Conservation (phyloP, 2,888 invertebrate species). For the Agrotis ipsilon region DNA sequence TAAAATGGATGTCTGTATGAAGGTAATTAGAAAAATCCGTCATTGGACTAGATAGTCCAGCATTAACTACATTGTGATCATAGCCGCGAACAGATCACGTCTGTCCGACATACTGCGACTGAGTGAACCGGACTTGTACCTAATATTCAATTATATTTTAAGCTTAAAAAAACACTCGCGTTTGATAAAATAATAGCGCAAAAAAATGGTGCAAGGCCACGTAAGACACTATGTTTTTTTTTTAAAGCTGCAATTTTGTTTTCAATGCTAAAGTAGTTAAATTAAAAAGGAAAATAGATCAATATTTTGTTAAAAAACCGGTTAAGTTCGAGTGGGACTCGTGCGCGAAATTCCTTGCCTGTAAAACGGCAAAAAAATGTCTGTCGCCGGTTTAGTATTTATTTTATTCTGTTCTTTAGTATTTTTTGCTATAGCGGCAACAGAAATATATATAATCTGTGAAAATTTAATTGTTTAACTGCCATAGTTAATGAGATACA, state of each 20-base stretch:
- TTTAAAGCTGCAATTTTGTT: neutral
- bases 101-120: constrained; percentile 28
- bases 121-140: constrained; percentile 33
- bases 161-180: constrained; percentile 15
- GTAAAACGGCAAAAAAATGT: too few relatives aligned
- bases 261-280: neutral
- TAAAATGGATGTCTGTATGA: constrained; percentile 19
- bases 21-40: constrained; percentile 65
- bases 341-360: too few relatives aligned
- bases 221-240: constrained; percentile 5
- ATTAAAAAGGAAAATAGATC: neutral
- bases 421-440: too few relatives aligned
- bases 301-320: neutral
- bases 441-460: too few relatives aligned
- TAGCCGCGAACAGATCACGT: constrained; percentile 49
- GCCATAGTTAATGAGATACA: too few relatives aligned
- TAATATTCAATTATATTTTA: constrained; percentile 12
- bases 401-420: too few relatives aligned
- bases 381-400: too few relatives aligned
- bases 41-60: constrained; percentile 64
- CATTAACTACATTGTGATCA: constrained; percentile 49
- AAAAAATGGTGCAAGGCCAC: constrained; percentile 34
- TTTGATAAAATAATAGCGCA: too few relatives aligned
- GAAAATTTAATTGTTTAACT: too few relatives aligned
- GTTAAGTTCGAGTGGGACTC: neutral